These are phyloP conservation scores for Pipra filicauda DNA, from an alignment of 2,113 vertebrate genomes.

Conservation along the genomic window DNA sequence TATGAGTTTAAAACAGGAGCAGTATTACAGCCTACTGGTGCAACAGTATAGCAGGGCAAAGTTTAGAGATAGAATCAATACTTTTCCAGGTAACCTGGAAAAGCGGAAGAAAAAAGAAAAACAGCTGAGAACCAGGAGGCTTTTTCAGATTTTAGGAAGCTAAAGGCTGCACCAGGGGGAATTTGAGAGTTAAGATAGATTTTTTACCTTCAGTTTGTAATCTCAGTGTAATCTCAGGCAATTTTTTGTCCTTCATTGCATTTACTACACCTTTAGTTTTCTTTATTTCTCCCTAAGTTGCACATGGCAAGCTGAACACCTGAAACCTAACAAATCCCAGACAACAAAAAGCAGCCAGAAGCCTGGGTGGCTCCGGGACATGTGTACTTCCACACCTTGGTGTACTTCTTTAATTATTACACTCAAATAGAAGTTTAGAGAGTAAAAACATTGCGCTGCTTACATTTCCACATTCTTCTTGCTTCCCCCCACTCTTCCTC, in stretches of 20 bases:
- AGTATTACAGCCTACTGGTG: background rate
- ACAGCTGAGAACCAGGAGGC: background rate
- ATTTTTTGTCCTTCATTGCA: background rate
- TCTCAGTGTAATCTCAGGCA: background rate
- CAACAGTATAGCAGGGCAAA: background rate
- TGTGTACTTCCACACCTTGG: background rate
- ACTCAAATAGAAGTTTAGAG: background rate
- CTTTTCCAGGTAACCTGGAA: background rate
- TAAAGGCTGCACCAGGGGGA: background rate
- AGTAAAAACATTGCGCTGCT: background rate
- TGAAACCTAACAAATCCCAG: background rate
- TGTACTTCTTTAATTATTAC: background rate
- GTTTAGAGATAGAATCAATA: background rate
- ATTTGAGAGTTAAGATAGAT: background rate
- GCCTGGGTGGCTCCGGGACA: background rate
- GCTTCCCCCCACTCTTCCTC: accelerated
- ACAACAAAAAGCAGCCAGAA: background rate
- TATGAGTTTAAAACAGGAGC: background rate
- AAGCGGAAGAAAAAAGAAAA: background rate
- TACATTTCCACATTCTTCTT: background rate
- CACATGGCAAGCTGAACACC: background rate
- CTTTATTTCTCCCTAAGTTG: background rate
- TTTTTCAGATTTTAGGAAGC: background rate
- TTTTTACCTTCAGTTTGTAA: background rate
- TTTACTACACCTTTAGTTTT: background rate